These are phyloP conservation scores for Gadus macrocephalus DNA, from an alignment of 2,113 vertebrate species.

Conservation along the genomic window DNA sequence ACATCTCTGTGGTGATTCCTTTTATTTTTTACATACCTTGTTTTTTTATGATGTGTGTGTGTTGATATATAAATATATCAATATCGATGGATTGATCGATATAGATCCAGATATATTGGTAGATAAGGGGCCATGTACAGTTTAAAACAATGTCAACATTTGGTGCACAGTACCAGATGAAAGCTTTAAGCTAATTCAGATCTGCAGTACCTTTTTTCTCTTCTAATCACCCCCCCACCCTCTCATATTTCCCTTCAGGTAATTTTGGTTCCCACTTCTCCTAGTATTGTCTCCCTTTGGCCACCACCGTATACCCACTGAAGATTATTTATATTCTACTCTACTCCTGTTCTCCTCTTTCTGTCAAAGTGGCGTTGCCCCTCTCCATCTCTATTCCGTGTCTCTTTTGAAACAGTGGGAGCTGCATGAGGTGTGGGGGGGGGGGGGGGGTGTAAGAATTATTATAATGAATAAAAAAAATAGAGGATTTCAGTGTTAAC, in stretches of 20 bases:
- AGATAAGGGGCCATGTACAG: too few relatives aligned
- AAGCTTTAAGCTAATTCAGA: not conserved
- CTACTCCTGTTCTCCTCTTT: not conserved
- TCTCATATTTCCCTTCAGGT: not conserved
- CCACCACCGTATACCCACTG: not conserved
- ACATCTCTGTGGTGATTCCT: not conserved
- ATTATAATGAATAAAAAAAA: not conserved
- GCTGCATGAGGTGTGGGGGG: not conserved
- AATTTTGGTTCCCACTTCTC: not conserved
- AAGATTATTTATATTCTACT: not conserved
- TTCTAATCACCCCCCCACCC: not conserved
- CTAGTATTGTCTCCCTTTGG: not conserved
- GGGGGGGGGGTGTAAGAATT: constrained; percentile 1
- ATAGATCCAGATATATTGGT: too few relatives aligned
- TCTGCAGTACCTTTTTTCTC: not conserved
- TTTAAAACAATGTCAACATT: too few relatives aligned
- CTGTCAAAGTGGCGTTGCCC: not conserved
- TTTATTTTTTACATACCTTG: not conserved
- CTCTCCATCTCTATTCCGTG: not conserved
- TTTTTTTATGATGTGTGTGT: not conserved
- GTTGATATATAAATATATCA: too few relatives aligned
- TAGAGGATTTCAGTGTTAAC: constrained; percentile 46
- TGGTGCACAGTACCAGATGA: too few relatives aligned
- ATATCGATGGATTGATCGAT: too few relatives aligned
- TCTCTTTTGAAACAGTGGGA: not conserved